These are phyloP conservation scores for Stenolophus ochropezus DNA, from an alignment of 2,888 invertebrate genomes.

Conservation along the genomic window DNA sequence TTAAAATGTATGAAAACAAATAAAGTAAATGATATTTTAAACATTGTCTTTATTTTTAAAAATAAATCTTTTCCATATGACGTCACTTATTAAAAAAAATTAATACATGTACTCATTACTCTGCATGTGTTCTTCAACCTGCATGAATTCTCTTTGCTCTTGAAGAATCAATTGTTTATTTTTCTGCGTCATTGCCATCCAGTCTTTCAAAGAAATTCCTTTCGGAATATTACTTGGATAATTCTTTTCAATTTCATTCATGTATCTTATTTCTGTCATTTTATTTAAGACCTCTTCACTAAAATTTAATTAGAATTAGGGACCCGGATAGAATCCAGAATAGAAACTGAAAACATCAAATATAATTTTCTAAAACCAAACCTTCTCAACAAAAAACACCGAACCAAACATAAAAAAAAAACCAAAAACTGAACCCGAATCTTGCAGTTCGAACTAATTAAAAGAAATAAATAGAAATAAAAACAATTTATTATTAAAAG, in stretches of 20 bases:
- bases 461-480: conserved; percentile 17
- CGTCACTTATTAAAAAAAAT: background rate
- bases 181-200: background rate
- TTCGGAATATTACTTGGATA: background rate
- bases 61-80: background rate
- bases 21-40: no score
- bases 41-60: no score
- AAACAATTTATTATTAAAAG: conserved; percentile 24
- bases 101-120: background rate
- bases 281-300: conserved; percentile 19
- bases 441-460: no score
- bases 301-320: background rate
- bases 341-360: no score
- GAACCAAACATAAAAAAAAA: no score
- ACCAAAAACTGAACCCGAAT: no score
- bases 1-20: no score
- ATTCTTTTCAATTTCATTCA: background rate
- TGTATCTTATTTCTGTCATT: conserved; percentile 14
- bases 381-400: background rate
- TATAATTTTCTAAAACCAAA: background rate
- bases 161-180: background rate
- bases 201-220: background rate
- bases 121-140: background rate
- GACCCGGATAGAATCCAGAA: background rate
- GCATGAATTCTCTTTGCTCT: background rate